Percentiles rank a stretch among this genome's conserved stretches.
Evolutionary conservation across 2,888 invertebrate genomes (phyloP).

Genomic region (Leptinotarsa tumamoca): DNA sequence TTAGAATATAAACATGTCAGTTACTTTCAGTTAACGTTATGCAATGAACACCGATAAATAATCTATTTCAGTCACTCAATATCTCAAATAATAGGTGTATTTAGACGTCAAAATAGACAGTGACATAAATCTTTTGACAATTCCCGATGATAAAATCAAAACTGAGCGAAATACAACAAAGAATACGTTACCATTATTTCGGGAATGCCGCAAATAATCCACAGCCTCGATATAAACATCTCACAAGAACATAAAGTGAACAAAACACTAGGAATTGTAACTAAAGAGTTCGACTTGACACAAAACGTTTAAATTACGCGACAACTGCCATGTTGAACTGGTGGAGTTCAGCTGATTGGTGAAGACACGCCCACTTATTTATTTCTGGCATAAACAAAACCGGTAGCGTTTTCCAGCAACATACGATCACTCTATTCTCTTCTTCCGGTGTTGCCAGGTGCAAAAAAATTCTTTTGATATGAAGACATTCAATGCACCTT

Average conservation of each 20-base stretch:
- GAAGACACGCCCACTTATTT: conserved; percentile 63
- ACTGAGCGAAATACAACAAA: neutral
- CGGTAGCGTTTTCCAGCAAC: conserved; percentile 53
- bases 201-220: conserved; percentile 17
- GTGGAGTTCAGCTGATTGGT: conserved; percentile 62
- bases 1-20: conserved; percentile 7
- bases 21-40: neutral
- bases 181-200: conserved; percentile 22
- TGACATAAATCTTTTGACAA: conserved; percentile 14
- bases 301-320: conserved; percentile 50
- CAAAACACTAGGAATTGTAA: conserved; percentile 1
- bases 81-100: neutral
- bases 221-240: conserved; percentile 20
- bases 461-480: too few relatives aligned
- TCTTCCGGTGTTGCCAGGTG: conserved; percentile 18
- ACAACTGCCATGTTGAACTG: conserved; percentile 60
- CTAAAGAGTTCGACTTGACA: conserved; percentile 34
- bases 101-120: conserved; percentile 12
- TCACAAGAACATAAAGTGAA: conserved; percentile 16
- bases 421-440: conserved; percentile 40
- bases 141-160: neutral
- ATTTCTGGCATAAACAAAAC: conserved; percentile 63
- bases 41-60: conserved; percentile 10
- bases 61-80: neutral
- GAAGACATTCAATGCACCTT: too few relatives aligned